Evolutionary conservation across 2,888 invertebrate species (phyloP), one percentile per base, ranked within the genome.

Genomic region (Oscheius sp.): DNA sequence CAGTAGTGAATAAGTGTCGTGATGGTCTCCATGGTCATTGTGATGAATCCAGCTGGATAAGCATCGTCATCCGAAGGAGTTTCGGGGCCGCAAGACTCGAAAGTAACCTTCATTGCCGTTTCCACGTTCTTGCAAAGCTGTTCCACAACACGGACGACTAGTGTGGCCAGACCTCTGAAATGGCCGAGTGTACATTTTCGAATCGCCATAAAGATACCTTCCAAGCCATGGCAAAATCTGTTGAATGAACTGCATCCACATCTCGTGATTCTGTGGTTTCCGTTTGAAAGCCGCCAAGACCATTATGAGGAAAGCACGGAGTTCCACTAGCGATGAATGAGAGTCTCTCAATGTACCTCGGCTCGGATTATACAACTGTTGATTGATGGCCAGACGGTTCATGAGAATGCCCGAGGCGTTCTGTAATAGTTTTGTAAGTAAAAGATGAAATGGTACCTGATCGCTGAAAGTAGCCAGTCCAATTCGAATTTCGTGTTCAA

Each of bases 161-260:
- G 93, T 82, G 93, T 93, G 32, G 94, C 93, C 13, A 95, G 90
- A 10, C 94, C 93, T 59, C 93, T 92, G 55, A 93, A 84, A 75
- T 35, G 0, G n/a, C 21, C 5, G 65, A 33, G 47, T n/a, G 58
- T n/a, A 33, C 21, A 21, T 21, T 21, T 21, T 21, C 21, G 21
- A 21, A 21, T 21, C 21, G 21, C 11, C 0, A 33, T 11, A 2
- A n/a, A 59, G 10, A 5, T 11, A 86, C 89, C 84, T 81, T 59
- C 89, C 93, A 89, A 94, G 93, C 89, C 93, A 94, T 10, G 94
- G 95, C 53, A 95, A 90, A 71, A 94, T 93, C 35, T 93, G 93
- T 1, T 94, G 94, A 9, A 95, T 93, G 89, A 95, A 92, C 77
- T 93, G 93, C 48, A 94, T 92, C 94, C 95, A 95, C 86, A 94